These are phyloP conservation scores for Antigone vipio DNA, from an alignment of 2,113 vertebrate genomes.

Conservation along the genomic window DNA sequence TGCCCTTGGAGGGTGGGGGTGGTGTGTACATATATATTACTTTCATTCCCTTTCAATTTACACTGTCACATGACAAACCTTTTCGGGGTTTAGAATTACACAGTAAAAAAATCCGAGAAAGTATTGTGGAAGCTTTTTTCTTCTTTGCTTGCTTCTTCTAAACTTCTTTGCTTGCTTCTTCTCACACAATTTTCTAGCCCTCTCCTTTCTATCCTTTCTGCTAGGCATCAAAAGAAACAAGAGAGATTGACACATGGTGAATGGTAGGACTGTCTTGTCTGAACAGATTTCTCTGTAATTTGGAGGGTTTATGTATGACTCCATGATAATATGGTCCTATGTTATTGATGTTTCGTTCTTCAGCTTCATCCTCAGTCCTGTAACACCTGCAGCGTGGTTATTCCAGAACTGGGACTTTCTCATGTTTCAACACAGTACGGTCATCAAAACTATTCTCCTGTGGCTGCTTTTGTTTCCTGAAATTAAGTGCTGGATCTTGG, in stretches of 20 bases:
- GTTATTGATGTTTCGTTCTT: background rate
- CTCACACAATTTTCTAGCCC: background rate
- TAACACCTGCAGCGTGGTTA: background rate
- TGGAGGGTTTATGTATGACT: background rate
- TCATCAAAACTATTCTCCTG: background rate
- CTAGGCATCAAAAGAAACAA: background rate
- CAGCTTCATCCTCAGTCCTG: background rate
- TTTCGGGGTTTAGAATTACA: background rate
- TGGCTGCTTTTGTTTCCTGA: background rate
- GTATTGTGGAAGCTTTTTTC: background rate
- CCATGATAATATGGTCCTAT: background rate
- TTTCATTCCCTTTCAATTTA: background rate
- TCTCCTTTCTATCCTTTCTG: background rate
- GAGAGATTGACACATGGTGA: background rate
- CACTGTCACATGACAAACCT: background rate
- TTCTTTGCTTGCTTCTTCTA: background rate
- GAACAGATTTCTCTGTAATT: background rate
- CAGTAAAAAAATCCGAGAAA: background rate
- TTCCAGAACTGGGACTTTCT: background rate
- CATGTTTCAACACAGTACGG: background rate
- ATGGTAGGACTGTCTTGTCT: background rate
- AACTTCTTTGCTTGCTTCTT: background rate
- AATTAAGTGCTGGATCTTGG: background rate
- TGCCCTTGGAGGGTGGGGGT: fast-evolving
- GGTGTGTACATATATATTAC: fast-evolving